Base-by-base conservation (phyloP, 2,113 vertebrate species). In the Tragulus kanchil region DNA sequence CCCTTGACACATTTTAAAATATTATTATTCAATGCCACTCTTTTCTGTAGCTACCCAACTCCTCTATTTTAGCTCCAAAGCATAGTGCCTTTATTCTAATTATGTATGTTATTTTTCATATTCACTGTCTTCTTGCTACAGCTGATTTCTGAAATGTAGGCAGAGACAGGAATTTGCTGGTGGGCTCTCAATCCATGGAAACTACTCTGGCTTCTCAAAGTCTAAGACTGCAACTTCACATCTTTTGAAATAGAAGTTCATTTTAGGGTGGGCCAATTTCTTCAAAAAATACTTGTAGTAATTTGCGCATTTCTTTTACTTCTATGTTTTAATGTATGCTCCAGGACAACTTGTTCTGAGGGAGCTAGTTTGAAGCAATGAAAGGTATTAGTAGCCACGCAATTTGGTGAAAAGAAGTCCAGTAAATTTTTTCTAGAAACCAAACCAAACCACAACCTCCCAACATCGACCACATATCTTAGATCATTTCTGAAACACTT, bases 161-260 rank as follows among this genome's bases (percentile, higher is more conserved):
- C 64, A 75, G 52, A 97, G 86, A 89, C 4, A 93, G 50, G 28
- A 87, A 58, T 95, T 97, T 89, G 88, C 69, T 86, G 45, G 93
- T 92, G 42, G 58, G 52, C 45, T 87, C 28, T 95, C 11, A 94
- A 94, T 78, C 83, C 78, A 87, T 31, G 23, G 23, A 93, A 93
- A 96, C 58, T 26, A 59, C n/a, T 52, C 52, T 73, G 86, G 50
- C 3, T 90, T 50, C 31, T 78, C 84, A 62, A 62, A 87, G 36
- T 65, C 59, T 64, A 81, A 93, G 62, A 62, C 78, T 81, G 25
- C 2, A 84, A 71, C 52, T 93, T 84, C n/a, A 67, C 19, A 87
- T 95, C 62, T 96, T 96, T 95, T 73, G 56, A 97, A 96, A 97
- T 73, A 61, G 89, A 86, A 95, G 50, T 96, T 95, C 87, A 61